These are phyloP conservation scores for Hipposideros larvatus DNA, from an alignment of 2,797 vertebrate genomes.

Conservation along the genomic window DNA sequence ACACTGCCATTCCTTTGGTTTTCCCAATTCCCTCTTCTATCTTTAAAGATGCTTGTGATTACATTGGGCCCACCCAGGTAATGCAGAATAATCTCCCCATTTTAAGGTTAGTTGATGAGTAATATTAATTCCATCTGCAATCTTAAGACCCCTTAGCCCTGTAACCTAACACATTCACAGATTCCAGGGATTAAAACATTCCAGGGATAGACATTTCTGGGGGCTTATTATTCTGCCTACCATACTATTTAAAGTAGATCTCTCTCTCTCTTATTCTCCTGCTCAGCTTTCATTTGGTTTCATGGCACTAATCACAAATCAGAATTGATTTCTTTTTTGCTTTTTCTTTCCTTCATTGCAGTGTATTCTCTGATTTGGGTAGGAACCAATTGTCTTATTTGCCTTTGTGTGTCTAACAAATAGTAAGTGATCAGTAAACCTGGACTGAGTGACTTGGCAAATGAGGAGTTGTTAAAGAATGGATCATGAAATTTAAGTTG, in stretches of 20 bases:
- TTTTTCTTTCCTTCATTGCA: neutral
- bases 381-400: neutral
- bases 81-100: neutral
- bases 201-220: neutral
- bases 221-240: neutral
- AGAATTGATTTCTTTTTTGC: neutral
- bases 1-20: neutral
- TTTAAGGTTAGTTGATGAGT: neutral
- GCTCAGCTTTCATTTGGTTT: slow-evolving; percentile 23
- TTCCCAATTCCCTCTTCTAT: neutral
- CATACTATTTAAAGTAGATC: neutral
- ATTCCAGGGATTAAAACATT: neutral
- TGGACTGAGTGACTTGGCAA: neutral
- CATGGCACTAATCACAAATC: neutral
- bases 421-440: neutral
- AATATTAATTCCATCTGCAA: neutral
- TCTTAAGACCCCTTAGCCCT: neutral
- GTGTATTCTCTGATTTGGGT: neutral
- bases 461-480: neutral
- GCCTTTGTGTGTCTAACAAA: neutral
- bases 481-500: neutral
- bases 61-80: no score
- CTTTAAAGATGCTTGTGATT: neutral
- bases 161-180: neutral
- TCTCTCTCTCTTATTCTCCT: neutral